Conservation (phyloP, 2,888 invertebrate genomes). For the Apamea monoglypha region DNA sequence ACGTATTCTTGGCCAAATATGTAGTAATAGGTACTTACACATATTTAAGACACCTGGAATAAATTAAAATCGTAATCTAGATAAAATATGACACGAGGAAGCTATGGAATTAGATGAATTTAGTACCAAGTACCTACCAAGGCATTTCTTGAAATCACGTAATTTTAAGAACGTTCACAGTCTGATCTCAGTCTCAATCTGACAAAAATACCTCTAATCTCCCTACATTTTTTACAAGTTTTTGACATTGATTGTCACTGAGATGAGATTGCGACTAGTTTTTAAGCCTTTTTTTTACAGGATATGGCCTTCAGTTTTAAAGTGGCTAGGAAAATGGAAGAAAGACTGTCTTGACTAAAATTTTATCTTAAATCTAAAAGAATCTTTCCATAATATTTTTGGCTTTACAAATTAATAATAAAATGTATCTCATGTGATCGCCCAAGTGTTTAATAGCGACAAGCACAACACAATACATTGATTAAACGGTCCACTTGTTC, state of each 20-base stretch:
- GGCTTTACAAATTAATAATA: neutral
- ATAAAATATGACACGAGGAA: neutral
- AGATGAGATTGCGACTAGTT: too few relatives aligned
- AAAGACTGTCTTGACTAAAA: neutral
- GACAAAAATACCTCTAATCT: too few relatives aligned
- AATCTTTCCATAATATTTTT: too few relatives aligned
- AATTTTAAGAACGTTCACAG: too few relatives aligned
- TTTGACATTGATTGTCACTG: too few relatives aligned
- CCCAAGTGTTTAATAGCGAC: slow-evolving; percentile 3
- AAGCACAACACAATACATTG: slow-evolving; percentile 26
- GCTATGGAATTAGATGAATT: neutral
- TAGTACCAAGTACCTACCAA: neutral
- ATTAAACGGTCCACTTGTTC: slow-evolving; percentile 35
- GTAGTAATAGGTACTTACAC: neutral
- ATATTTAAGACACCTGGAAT: neutral
- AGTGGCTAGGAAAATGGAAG: neutral
- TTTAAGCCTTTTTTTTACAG: too few relatives aligned
- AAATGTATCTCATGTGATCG: neutral
- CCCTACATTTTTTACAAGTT: too few relatives aligned
- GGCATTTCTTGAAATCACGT: neutral
- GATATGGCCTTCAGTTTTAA: too few relatives aligned
- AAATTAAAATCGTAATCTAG: neutral
- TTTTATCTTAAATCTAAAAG: neutral
- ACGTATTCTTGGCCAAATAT: neutral
- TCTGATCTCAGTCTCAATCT: too few relatives aligned